These are phyloP conservation scores for Actinopyga echinites DNA, from an alignment of 53 echinoderm and acorn worm genomes.

Conservation along the genomic window DNA sequence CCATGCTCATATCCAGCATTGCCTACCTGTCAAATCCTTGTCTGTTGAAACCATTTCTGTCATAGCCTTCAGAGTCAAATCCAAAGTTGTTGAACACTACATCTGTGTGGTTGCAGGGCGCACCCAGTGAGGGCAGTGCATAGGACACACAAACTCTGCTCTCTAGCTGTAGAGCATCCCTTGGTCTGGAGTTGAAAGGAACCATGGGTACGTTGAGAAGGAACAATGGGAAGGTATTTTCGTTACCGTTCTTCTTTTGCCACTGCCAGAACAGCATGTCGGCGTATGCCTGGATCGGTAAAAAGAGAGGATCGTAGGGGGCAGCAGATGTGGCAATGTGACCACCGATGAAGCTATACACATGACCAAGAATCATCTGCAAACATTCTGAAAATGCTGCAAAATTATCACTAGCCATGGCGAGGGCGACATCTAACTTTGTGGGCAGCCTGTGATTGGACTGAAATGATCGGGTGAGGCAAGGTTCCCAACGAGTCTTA, in stretches of 20 bases:
- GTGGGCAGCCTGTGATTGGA: constrained; percentile 67
- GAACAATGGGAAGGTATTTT: constrained; percentile 62
- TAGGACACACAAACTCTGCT: constrained; percentile 86
- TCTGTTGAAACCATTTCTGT: constrained; percentile 86
- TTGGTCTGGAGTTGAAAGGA: constrained; percentile 79
- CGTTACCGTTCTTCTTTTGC: constrained; percentile 69
- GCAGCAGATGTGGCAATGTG: constrained; percentile 76
- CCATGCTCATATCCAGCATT: too few species aligned
- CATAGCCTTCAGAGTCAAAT: constrained; percentile 73
- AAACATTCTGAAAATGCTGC: constrained; percentile 72
- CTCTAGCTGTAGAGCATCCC: constrained; percentile 70
- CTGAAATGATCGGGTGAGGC: constrained; percentile 74
- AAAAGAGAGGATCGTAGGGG: constrained; percentile 93
- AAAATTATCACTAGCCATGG: constrained; percentile 70
- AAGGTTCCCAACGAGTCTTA: constrained; percentile 73
- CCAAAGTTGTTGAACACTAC: constrained; percentile 69
- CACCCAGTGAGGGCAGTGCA: constrained; percentile 67
- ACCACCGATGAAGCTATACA: constrained; percentile 84
- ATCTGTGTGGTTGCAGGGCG: constrained; percentile 77
- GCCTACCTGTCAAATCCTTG: constrained; percentile 41
- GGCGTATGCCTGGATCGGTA: constrained; percentile 79
- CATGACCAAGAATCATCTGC: constrained; percentile 83
- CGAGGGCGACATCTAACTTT: constrained; percentile 85
- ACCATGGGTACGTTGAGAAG: constrained; percentile 72
- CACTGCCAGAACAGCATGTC: constrained; percentile 96